Base-by-base conservation (phyloP, 2,888 invertebrate species). In the Pterostichus madidus region DNA sequence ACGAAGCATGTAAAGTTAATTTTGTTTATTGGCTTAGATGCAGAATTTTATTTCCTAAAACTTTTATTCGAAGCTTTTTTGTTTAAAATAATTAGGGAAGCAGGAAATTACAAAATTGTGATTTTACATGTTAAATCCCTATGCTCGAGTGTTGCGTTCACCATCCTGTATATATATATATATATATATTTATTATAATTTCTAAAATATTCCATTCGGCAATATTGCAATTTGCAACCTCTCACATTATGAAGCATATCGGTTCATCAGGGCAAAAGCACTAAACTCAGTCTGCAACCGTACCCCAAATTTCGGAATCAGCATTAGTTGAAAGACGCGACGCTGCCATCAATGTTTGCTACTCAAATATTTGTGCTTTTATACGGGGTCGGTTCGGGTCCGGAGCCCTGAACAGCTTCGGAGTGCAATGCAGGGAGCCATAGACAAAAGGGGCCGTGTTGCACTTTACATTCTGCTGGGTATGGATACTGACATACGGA, bases 321-420 rank as follows among this genome's bases (percentile, higher is more conserved):
- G 81, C 81, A 81, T 81, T 81, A 81, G 59, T 61, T 61, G 49
- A 49, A 56, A 32, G 85, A 83, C 77, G 84, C 78, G 76, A 76
- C 79, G 80, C 86, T 85, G 84, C 84, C 86, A 84, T 85, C 85
- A 84, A 85, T 88, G 87, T 88, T 88, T 87, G 85, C 87, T 85
- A 85, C 86, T 87, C 88, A 88, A 88, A 88, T 88, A 88, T 88
- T 88, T 88, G 88, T 86, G 87, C 88, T 88, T 88, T 88, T 88
- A 88, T 88, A 86, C 87, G 61, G 59, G 52, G 59, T 73, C 73
- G 68, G 44, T 10, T 31, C 49, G 61, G 24, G 84, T 85, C 82
- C 84, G 84, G 61, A 80, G 84, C 61, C 73, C 83, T 77, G 83
- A 84, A 82, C 84, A 80, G 24, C 39, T 15, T n/a, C 8, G 17